Evolutionary conservation across 1,140 invertebrate species (phyloP), one percentile per base, ranked within the genome.

Genomic region (Panagrolaimus sp.): DNA sequence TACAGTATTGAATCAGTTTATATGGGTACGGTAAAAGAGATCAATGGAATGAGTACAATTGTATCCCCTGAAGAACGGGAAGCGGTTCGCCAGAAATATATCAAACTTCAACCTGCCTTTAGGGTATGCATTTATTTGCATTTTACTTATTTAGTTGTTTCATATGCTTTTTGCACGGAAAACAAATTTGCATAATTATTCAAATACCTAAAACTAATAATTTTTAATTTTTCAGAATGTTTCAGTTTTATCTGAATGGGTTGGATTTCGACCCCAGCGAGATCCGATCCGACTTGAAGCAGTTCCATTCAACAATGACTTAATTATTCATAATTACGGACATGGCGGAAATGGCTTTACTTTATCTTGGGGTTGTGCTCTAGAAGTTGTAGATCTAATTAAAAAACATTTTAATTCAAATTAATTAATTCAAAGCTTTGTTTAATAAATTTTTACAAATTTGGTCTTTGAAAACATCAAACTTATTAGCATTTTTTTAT

Each of bases 261-360:
- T 73, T 52, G 73, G 47, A 6, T 28, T 78, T 10, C 46, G 75
- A 10, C 74, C 74, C 12, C 65, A 75, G 15, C 47, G 74, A 43
- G 28, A 45, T 38, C 28, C 38, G 7, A 47, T 76, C 28, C 17
- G 74, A 4, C 10, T 75, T 15, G 74, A 75, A 64, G 17, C 76
- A 4, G 32, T 38, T 38, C 32, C 32, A 38, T 38, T 38, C 7
- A 38, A 38, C 7, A 38, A 38, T 38, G 32, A 38, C 7, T 38
- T 38, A 38, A 84, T 91, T 43, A 88, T 94, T 73, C 91, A 95
- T 83, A 94, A 94, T 85, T 94, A 95, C 79, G 92, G 92, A 8
- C 92, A 94, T 83, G 92, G 92, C 43, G 92, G 92, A 63, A 89
- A 89, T 73, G 93, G 92, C 1, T 87, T 95, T 0, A 92, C 91